Percentiles rank a stretch among this genome's conserved stretches.
These are phyloP conservation scores for Ibidorhyncha struthersii DNA, from an alignment of 2,113 vertebrate genomes.

Conservation along the genomic window DNA sequence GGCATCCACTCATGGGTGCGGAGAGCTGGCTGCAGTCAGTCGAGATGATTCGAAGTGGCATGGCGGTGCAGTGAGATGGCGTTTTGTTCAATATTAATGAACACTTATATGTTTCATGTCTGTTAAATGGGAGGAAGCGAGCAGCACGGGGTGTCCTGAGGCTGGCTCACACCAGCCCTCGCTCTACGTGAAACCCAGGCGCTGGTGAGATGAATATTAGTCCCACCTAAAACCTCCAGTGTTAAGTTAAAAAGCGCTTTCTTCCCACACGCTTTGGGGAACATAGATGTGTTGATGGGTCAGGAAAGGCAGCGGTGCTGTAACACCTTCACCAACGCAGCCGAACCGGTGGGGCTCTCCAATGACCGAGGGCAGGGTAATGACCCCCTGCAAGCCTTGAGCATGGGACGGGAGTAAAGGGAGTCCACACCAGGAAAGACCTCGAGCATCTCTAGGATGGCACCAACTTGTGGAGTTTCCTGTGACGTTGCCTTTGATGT, in stretches of 20 bases:
- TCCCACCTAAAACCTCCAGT: background rate
- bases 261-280: fast-evolving
- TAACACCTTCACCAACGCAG: background rate
- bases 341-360: background rate
- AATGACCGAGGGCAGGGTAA: background rate
- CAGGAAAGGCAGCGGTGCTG: background rate
- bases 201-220: background rate
- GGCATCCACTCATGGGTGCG: background rate
- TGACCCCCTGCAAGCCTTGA: background rate
- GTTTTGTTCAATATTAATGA: background rate
- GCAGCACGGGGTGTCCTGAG: background rate
- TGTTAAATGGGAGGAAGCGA: background rate
- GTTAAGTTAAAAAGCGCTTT: background rate
- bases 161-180: background rate
- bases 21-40: background rate
- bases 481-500: background rate
- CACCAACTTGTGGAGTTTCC: background rate
- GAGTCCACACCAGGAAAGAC: background rate
- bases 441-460: background rate
- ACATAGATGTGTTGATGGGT: background rate
- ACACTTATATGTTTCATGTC: background rate
- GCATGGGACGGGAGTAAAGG: background rate
- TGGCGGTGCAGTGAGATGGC: background rate
- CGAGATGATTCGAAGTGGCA: background rate
- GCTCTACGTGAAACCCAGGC: fast-evolving